Evolutionary conservation across 2,113 vertebrate species (phyloP).

Genomic region (Ceratotherium simum): DNA sequence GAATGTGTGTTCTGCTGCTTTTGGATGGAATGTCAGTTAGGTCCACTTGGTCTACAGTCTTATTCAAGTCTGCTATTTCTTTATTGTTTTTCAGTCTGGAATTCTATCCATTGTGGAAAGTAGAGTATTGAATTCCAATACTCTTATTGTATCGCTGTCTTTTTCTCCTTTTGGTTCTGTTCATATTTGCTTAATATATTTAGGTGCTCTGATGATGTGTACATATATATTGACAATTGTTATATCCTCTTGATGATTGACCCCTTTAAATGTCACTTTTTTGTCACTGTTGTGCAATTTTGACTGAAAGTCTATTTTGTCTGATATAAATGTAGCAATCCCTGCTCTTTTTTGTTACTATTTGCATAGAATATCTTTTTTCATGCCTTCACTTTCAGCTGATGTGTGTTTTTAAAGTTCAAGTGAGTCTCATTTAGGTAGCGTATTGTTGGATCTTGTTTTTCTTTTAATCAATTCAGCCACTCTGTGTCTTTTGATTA

Average conservation of each 20-base stretch:
- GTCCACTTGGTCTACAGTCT: neutral
- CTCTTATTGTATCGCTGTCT: neutral
- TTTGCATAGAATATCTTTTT: neutral
- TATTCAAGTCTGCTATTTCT: neutral
- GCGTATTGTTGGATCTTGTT: neutral
- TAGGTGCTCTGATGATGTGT: neutral
- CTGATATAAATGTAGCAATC: neutral
- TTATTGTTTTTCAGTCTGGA: neutral
- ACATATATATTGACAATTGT: neutral
- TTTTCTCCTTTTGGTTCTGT: neutral
- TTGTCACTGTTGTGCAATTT: neutral
- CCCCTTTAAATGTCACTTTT: neutral
- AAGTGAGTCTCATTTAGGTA: neutral
- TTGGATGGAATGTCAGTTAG: neutral
- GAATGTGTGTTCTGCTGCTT: neutral
- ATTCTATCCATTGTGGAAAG: neutral
- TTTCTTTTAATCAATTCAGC: neutral
- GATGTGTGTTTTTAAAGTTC: neutral
- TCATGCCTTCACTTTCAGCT: neutral
- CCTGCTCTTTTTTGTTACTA: neutral
- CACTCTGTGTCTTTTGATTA: neutral
- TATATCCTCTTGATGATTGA: neutral
- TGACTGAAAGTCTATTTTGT: neutral
- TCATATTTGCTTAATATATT: neutral
- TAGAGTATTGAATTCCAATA: neutral